Evolutionary conservation across 2,113 vertebrate species (phyloP), one percentile per base, ranked within the genome.

Genomic region (Amazona vittata): DNA sequence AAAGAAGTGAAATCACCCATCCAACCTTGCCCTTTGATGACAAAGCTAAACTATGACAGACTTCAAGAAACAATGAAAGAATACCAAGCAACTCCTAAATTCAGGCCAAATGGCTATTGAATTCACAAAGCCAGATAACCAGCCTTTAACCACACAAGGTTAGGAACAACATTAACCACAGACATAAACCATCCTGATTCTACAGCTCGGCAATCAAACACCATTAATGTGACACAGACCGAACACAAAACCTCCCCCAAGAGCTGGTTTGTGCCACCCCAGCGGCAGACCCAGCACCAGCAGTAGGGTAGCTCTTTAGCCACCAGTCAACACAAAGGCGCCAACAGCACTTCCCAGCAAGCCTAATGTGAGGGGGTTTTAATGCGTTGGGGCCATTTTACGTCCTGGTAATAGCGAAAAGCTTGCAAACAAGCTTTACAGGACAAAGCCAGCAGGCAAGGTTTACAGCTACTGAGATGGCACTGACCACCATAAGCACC

Each of bases 401-500:
- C 44, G 33, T 33, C 41, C 3, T 0, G 0, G 2, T 3, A 21
- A 69, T 29, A 64, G 33, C 1, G 3, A 80, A 67, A 76, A 69
- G 17, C 63, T 60, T 26, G 11, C 13, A 43, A 85, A 53, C 15
- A 39, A 63, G 15, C 9, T 52, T 73, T 11, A 49, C 12, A 52
- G 31, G 35, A 33, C 0, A 1, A 55, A 57, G 81, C 14, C n/a
- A n/a, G 20, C 1, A 43, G n/a, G 14, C 7, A 78, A 70, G 25
- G 18, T 14, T 78, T 17, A 71, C 1, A 15, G 53, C 12, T 29
- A 33, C 41, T 16, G n/a, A 73, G 60, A 44, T 0, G 11, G 22
- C 1, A 1, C 21, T 25, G 76, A 19, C 3, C 6, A 9, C 35
- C 0, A 1, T 1, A 12, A 28, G 29, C n/a, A 41, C 11, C 28